Percentiles rank a stretch among this genome's conserved stretches.
Evolutionary conservation across 30 jellyfish, hydroid and myxozoan species (phyloP).

Genomic region (Pelagia noctiluca): DNA sequence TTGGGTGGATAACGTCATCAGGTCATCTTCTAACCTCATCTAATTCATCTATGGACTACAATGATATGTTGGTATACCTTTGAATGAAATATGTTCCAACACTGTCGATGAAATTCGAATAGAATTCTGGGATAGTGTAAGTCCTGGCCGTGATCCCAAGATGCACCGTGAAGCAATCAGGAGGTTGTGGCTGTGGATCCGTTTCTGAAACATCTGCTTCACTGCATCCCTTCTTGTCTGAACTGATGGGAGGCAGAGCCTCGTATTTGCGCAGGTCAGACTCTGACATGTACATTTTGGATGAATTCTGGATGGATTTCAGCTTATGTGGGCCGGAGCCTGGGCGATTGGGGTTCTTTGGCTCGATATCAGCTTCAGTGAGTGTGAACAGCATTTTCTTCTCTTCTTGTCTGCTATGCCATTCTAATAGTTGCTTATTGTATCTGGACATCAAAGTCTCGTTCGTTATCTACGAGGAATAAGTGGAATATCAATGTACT

Average conservation of each 20-base stretch:
- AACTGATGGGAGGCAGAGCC: slow-evolving; percentile 74
- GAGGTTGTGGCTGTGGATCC: slow-evolving; percentile 70
- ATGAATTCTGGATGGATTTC: slow-evolving; percentile 24
- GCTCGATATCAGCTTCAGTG: slow-evolving; percentile 53
- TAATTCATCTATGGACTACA: too few species aligned
- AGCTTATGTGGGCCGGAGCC: slow-evolving; percentile 52
- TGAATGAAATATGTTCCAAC: slow-evolving; percentile 38
- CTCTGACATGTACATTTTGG: slow-evolving; percentile 41
- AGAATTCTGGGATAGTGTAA: slow-evolving; percentile 57
- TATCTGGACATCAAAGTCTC: slow-evolving; percentile 82
- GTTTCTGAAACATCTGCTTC: neutral
- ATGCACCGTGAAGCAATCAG: slow-evolving; percentile 60
- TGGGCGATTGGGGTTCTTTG: slow-evolving; percentile 25
- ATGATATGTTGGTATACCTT: too few species aligned
- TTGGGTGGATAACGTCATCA: too few species aligned
- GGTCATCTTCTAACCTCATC: too few species aligned
- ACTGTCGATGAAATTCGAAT: slow-evolving; percentile 31
- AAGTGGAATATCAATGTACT: neutral
- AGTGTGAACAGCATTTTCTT: slow-evolving; percentile 83
- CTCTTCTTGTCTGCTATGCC: slow-evolving; percentile 76
- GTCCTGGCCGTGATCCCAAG: slow-evolving; percentile 75
- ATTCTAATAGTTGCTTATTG: slow-evolving; percentile 56
- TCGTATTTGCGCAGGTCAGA: slow-evolving; percentile 61
- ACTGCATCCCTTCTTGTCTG: slow-evolving; percentile 2
- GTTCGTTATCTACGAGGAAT: slow-evolving; percentile 57